A percentile compares a stretch with the other conserved stretches of the same genome.
Conservation (phyloP, 2,888 invertebrate species). For the Drosophila ustulata region DNA sequence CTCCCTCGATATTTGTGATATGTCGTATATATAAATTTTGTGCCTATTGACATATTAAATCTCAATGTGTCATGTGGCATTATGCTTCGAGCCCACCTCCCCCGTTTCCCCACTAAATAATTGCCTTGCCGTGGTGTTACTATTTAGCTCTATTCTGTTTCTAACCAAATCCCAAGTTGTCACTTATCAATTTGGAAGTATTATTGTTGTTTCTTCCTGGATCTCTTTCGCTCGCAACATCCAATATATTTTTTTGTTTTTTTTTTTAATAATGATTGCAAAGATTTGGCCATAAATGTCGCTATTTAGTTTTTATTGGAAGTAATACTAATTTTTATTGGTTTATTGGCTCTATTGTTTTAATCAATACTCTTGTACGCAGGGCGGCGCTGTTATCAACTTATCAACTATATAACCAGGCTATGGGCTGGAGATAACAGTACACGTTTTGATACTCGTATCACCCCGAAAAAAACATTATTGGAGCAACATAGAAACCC, state of each 20-base stretch:
- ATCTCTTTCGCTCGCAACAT: conserved; percentile 11
- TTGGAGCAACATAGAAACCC: conserved; percentile 52
- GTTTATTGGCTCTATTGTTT: conserved; percentile 79
- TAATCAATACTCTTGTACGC: conserved; percentile 66
- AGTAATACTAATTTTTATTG: conserved; percentile 83
- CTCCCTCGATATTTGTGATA: conserved; percentile 31
- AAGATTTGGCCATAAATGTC: conserved; percentile 82
- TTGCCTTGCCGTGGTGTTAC: conserved; percentile 4
- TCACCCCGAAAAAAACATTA: conserved; percentile 47
- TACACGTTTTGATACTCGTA: conserved; percentile 46
- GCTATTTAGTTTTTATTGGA: conserved; percentile 83
- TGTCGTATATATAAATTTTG: conserved; percentile 74
- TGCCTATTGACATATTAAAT: conserved; percentile 83
- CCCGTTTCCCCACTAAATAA: conserved; percentile 25
- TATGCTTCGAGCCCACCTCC: conserved; percentile 69
- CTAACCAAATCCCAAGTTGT: conserved; percentile 20
- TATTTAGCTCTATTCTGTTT: conserved; percentile 9
- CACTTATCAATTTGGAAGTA: conserved; percentile 24
- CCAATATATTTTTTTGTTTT: conserved; percentile 22
- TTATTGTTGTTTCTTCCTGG: conserved; percentile 29
- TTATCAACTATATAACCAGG: conserved; percentile 58
- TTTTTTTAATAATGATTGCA: conserved; percentile 73
- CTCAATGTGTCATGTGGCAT: conserved; percentile 83
- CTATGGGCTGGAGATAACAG: conserved; percentile 58
- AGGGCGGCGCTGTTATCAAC: conserved; percentile 47